Evolutionary conservation across 2,888 invertebrate species (phyloP).

Genomic region (Acleris literana): DNA sequence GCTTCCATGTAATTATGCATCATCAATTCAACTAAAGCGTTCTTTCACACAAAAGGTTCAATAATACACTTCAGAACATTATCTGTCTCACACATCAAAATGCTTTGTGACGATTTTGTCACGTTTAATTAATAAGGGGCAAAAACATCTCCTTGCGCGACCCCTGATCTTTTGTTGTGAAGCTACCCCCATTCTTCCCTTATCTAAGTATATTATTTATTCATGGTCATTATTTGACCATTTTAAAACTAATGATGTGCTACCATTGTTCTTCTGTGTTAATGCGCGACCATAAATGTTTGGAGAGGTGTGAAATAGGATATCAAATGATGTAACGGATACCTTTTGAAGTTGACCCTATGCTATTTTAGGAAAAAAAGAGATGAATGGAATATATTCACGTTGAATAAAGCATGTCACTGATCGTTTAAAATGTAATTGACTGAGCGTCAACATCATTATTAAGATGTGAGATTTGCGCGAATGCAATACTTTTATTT

Average conservation of each 20-base stretch:
- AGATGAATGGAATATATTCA: conserved; percentile 31
- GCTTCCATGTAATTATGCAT: conserved; percentile 41
- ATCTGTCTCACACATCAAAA: conserved; percentile 53
- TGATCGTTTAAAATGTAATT: background rate
- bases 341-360: conserved; percentile 53
- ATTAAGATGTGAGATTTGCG: no score
- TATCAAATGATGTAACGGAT: conserved; percentile 73
- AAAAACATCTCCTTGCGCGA: conserved; percentile 62
- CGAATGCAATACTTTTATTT: no score
- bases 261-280: conserved; percentile 74
- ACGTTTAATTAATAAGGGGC: conserved; percentile 75
- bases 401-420: background rate
- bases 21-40: conserved; percentile 40
- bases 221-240: conserved; percentile 84
- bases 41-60: conserved; percentile 26
- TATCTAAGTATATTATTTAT: conserved; percentile 78
- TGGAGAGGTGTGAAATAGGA: conserved; percentile 77
- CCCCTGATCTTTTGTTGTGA: conserved; percentile 64
- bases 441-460: no score
- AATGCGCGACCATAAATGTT: conserved; percentile 64
- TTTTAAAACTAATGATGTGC: conserved; percentile 79
- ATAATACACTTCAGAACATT: conserved; percentile 36
- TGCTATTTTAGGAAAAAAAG: conserved; percentile 41
- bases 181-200: conserved; percentile 62
- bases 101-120: conserved; percentile 75